Evolutionary conservation across 1,140 invertebrate genomes (phyloP), one percentile per base, ranked within the genome.

Genomic region (Varroa destructor): DNA sequence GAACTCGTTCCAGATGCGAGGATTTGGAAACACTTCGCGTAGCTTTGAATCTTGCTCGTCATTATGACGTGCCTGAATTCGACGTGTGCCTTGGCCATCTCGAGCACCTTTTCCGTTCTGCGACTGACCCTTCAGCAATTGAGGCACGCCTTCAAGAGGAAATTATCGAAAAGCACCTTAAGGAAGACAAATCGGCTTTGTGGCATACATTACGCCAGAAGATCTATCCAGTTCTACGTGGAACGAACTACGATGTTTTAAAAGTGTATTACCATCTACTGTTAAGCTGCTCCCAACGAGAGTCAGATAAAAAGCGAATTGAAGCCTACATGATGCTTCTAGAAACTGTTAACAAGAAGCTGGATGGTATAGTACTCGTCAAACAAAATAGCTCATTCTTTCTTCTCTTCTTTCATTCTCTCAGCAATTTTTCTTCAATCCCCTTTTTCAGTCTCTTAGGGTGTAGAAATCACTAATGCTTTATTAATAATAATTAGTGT

Each of bases 1-100:
- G 3, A 51, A 51, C 46, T 51, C 46, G 46, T 51, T 51, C 4
- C 46, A 51, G 46, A 51, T 67, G 61, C 40, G 61, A 67, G 46
- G 61, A 67, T 67, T 40, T 37, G 10, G 40, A 67, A 37, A 67
- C 61, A 36, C 61, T 67, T 37, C 61, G 61, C 14, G 61, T 67
- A 46, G 61, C 61, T 40, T 8, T 67, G 61, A 67, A 67, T 40
- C 61, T 67, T 40, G 61, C 61, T 14, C 40, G 36, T 14, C 61
- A 67, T 46, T 67, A 67, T 46, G 61, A 37, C 37, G 61, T 67
- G 12, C 46, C 61, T 14, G 40, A 67, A 37, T 67, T 67, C 46
- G 61, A 67, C 12, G 61, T 67, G 12, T 67, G 61, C 40, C 12
- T 67, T 46, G 61, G 61, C 37, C 61, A 67, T 67, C 0, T 67